These are phyloP conservation scores for Lacerta agilis DNA, from an alignment of 2,797 vertebrate species.

Conservation along the genomic window DNA sequence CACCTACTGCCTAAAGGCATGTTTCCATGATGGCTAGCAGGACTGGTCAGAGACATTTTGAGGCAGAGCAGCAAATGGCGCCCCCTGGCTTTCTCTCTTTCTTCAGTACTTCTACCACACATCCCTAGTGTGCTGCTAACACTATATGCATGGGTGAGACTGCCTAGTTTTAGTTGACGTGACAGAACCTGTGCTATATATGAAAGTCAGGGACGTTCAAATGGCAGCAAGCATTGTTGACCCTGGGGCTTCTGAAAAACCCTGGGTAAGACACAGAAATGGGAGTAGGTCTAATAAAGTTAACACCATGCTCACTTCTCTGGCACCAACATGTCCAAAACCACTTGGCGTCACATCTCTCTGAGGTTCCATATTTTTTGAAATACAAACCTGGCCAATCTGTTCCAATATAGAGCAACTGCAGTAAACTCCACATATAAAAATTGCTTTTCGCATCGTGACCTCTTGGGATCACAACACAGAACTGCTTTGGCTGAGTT, in stretches of 20 bases:
- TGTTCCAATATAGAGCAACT: not conserved
- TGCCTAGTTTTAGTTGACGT: no score
- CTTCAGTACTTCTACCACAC: no score
- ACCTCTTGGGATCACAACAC: constrained; percentile 46
- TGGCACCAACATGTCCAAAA: not conserved
- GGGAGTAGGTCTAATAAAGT: not conserved
- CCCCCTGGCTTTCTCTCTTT: not conserved
- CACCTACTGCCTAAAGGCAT: constrained; percentile 46
- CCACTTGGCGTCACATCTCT: not conserved
- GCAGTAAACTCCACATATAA: not conserved
- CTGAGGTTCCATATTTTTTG: not conserved
- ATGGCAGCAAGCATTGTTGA: no score
- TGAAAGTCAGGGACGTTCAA: no score
- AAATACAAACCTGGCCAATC: not conserved
- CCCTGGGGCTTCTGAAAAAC: not conserved
- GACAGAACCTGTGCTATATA: no score
- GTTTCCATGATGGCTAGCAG: not conserved
- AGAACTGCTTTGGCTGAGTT: constrained; percentile 4
- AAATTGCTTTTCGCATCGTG: not conserved
- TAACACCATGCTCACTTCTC: not conserved
- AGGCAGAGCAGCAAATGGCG: not conserved
- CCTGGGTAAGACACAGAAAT: not conserved
- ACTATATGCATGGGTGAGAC: no score
- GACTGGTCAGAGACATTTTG: not conserved
- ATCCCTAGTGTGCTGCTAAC: no score